phyloP scores from a whole-genome alignment of 1,140 invertebrate genomes.

The Nasonia giraulti region DNA sequence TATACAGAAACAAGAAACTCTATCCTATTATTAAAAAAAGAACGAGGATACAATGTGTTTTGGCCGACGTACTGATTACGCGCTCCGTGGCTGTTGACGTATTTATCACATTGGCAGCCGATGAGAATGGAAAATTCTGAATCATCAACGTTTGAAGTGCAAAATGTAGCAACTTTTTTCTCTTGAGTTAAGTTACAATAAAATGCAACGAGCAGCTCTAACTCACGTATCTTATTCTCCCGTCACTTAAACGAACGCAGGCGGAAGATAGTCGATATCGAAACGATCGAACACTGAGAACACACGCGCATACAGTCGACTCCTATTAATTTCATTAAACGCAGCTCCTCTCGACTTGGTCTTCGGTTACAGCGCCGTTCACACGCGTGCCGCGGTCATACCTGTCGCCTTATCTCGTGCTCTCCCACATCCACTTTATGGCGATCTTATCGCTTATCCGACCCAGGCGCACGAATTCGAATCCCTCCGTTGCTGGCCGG shows the following conservation, averaged over 20 bases:
- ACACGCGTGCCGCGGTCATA: neutral
- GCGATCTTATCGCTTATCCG: neutral
- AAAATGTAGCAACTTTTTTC: no score
- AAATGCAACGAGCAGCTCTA: no score
- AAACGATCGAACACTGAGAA: neutral
- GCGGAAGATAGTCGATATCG: neutral
- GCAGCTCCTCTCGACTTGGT: neutral
- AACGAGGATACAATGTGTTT: no score
- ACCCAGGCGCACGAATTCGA: neutral
- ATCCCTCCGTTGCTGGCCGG: neutral
- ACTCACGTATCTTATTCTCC: neutral
- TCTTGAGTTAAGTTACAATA: no score
- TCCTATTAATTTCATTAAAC: slow-evolving; percentile 38
- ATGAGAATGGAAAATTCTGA: no score
- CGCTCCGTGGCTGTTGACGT: no score
- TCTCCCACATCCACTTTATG: neutral
- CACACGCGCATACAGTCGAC: neutral
- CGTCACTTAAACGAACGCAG: neutral
- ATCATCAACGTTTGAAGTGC: no score
- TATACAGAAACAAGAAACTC: slow-evolving; percentile 36
- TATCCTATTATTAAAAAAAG: slow-evolving; percentile 37
- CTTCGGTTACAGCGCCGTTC: neutral
- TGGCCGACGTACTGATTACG: no score
- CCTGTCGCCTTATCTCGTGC: neutral
- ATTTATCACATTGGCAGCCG: neutral